phyloP scores from a whole-genome alignment of 2,888 invertebrate species.

The Agriopis marginaria region DNA sequence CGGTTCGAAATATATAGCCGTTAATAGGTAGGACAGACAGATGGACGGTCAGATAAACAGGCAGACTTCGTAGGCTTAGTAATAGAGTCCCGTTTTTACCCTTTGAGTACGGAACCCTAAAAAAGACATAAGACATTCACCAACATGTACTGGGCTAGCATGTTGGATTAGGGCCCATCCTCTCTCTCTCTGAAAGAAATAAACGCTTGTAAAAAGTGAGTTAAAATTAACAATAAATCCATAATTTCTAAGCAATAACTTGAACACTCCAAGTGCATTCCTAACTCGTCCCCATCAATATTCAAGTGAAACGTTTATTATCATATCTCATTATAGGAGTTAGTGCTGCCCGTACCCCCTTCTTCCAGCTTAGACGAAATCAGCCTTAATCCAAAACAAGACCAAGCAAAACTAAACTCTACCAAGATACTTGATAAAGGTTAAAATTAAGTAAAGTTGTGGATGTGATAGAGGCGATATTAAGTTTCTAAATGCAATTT shows the following conservation, averaged over 20 bases:
- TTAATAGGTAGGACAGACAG: too few species aligned
- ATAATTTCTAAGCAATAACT: slow-evolving; percentile 63
- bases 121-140: too few species aligned
- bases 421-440: slow-evolving; percentile 36
- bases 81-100: too few species aligned
- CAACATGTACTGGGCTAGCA: too few species aligned
- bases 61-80: too few species aligned
- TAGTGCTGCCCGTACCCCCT: slow-evolving; percentile 81
- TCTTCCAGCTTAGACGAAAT: slow-evolving; percentile 62
- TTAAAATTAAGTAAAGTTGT: slow-evolving; percentile 53
- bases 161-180: too few species aligned
- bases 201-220: slow-evolving; percentile 1
- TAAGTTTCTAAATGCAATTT: slow-evolving; percentile 84
- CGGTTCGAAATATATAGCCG: too few species aligned
- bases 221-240: slow-evolving; percentile 33
- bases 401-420: slow-evolving; percentile 50
- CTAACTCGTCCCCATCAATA: slow-evolving; percentile 84
- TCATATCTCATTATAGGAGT: slow-evolving; percentile 87
- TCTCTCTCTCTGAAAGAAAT: too few species aligned
- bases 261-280: slow-evolving; percentile 79
- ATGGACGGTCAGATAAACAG: too few species aligned
- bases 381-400: slow-evolving; percentile 34
- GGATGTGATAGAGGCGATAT: slow-evolving; percentile 78
- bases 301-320: slow-evolving; percentile 84
- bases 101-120: too few species aligned